A percentile compares a stretch with the other conserved stretches of the same genome.
Evolutionary conservation across 2,888 invertebrate genomes (phyloP).

Genomic region (Drosophila atripex): DNA sequence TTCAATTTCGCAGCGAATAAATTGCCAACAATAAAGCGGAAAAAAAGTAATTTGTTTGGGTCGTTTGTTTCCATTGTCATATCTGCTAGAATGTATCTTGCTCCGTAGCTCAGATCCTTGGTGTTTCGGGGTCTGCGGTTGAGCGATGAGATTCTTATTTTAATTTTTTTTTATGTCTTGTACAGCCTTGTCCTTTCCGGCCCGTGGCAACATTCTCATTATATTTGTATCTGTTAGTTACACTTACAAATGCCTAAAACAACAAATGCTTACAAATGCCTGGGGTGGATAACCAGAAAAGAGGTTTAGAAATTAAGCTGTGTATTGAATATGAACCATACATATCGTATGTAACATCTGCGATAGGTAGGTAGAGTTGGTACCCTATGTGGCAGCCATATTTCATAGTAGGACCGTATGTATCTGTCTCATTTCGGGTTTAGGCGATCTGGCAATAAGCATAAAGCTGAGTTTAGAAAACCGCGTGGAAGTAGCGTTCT

Average conservation of each 20-base stretch:
- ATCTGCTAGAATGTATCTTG: conserved; percentile 72
- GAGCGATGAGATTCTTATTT: conserved; percentile 78
- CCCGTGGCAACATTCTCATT: conserved; percentile 43
- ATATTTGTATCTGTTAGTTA: conserved; percentile 75
- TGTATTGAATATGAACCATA: conserved; percentile 8
- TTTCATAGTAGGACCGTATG: too few relatives aligned
- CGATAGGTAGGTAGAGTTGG: too few relatives aligned
- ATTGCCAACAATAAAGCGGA: conserved; percentile 75
- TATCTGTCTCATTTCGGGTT: too few relatives aligned
- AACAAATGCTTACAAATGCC: conserved; percentile 77
- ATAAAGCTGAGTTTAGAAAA: too few relatives aligned
- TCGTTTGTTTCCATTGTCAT: conserved; percentile 76
- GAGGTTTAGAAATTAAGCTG: conserved; percentile 57
- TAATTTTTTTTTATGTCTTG: conserved; percentile 74
- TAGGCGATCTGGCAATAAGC: too few relatives aligned
- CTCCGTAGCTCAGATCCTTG: conserved; percentile 1
- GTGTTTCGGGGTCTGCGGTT: conserved; percentile 58
- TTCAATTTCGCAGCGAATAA: conserved; percentile 76
- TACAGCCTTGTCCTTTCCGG: conserved; percentile 12
- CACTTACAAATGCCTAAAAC: conserved; percentile 75
- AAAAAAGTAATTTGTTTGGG: conserved; percentile 75
- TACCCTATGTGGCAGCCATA: too few relatives aligned
- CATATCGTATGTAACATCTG: too few relatives aligned
- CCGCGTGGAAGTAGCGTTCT: too few relatives aligned
- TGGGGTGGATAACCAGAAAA: too few relatives aligned